phyloP scores from a whole-genome alignment of 1,140 invertebrate genomes.

The Pentalonia nigronervosa region DNA sequence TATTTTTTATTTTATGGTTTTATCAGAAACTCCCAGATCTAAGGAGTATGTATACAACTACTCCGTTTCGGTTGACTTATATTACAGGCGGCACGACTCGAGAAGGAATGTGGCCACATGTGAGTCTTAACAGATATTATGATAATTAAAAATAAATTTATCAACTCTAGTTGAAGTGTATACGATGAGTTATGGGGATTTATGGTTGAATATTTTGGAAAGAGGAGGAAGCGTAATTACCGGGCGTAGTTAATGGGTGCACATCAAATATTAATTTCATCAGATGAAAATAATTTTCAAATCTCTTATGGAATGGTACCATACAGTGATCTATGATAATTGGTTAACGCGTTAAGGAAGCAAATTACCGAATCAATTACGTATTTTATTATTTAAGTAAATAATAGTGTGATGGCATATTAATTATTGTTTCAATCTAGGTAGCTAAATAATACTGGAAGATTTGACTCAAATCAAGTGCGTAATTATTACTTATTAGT shows the following conservation, averaged over 20 bases:
- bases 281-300: constrained; percentile 27
- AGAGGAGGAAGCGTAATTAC: constrained; percentile 41
- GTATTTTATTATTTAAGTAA: neutral
- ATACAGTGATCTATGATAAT: neutral
- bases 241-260: constrained; percentile 26
- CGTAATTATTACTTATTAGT: neutral
- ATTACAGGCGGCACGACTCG: neutral
- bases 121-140: constrained; percentile 40
- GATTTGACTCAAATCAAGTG: neutral
- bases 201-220: constrained; percentile 7
- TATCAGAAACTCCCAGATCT: neutral
- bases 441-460: neutral
- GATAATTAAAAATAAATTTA: constrained; percentile 58
- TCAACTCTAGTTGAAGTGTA: constrained; percentile 47
- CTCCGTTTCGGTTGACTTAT: constrained; percentile 36
- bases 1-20: neutral
- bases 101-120: constrained; percentile 42
- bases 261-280: constrained; percentile 54
- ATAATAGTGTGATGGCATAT: neutral
- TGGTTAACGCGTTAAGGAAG: neutral
- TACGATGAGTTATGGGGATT: constrained; percentile 48
- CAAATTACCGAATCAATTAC: neutral
- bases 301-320: constrained; percentile 11
- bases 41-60: too few relatives aligned
- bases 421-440: neutral